Evolutionary conservation across 2,113 vertebrate genomes (phyloP).

Genomic region (Triplophysa rosa): DNA sequence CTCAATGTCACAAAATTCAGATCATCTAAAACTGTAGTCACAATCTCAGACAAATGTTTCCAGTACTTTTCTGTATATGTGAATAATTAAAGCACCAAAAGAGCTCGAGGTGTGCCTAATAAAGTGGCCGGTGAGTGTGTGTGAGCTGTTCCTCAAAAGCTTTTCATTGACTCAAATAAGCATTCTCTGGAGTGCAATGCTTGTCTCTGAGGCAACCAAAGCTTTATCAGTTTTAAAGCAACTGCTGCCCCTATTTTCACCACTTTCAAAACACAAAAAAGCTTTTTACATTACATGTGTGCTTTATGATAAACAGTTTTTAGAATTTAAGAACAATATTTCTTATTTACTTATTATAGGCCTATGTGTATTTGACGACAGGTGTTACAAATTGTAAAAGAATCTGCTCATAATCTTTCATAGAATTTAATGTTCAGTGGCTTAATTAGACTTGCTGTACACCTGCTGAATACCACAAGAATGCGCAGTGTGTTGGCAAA

Average conservation of each 20-base stretch:
- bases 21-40: not conserved
- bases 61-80: too few relatives aligned
- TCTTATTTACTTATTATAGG: too few relatives aligned
- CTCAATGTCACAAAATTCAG: not conserved
- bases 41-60: too few relatives aligned
- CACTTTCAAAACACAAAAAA: not conserved
- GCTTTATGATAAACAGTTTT: too few relatives aligned
- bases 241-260: not conserved
- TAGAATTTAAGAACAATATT: too few relatives aligned
- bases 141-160: constrained; percentile 1
- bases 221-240: constrained; percentile 10
- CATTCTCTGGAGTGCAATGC: not conserved
- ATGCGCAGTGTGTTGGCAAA: not conserved
- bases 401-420: too few relatives aligned
- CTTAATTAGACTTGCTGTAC: not conserved
- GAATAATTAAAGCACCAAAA: too few relatives aligned
- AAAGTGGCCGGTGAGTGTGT: not conserved
- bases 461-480: constrained; percentile 11
- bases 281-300: too few relatives aligned
- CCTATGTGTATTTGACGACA: too few relatives aligned
- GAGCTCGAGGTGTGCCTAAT: too few relatives aligned
- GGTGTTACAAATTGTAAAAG: too few relatives aligned
- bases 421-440: too few relatives aligned
- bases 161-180: not conserved
- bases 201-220: constrained; percentile 14